Evolutionary conservation across 35 echinoderm and acorn worm genomes (phyloP), one percentile per base, ranked within the genome.

Genomic region (Acanthaster planci): DNA sequence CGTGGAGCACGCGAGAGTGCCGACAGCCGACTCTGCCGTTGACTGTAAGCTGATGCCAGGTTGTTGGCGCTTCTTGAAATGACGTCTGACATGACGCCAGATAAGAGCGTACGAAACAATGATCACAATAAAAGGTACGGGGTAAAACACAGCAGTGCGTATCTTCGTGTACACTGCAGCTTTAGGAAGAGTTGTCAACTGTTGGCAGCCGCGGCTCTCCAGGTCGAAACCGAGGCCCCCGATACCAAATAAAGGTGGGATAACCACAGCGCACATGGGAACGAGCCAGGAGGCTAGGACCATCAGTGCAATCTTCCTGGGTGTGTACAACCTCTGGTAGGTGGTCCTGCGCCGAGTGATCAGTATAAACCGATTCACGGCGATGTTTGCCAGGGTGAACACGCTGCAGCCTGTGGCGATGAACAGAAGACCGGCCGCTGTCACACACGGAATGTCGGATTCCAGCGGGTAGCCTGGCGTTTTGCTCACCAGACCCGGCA

Each of bases 381-480:
- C 92, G 18, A 94, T 91, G n/a, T 78, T 85, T 1, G 92, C 92
- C 27, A 94, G 51, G 19, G 86, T 94, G 38, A 87, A 91, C 6
- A 94, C 51, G 40, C 92, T 94, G 75, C 92, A 91, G 8, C 88
- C 83, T 7, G 67, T 80, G 39, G 88, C 87, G 26, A 80, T 87
- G 30, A 89, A 87, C 12, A 87, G 35, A 0, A 83, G 68, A 19
- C 77, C 83, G 15, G 77, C 88, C 2, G 85, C 55, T 0, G 37
- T 80, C 38, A 59, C 77, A 42, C 92, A 94, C 56, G 56, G 56
- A n/a, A 94, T 18, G 60, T 72, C 86, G 21, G 84, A 88, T 12
- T 57, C 40, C 14, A 94, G 84, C 34, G 89, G 88, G 40, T 80
- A 94, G 7, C 82, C 87, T 18, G 56, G 56, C 5, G 47, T 89